Conservation (phyloP, 2,113 vertebrate genomes). For the Zosterops borbonicus region DNA sequence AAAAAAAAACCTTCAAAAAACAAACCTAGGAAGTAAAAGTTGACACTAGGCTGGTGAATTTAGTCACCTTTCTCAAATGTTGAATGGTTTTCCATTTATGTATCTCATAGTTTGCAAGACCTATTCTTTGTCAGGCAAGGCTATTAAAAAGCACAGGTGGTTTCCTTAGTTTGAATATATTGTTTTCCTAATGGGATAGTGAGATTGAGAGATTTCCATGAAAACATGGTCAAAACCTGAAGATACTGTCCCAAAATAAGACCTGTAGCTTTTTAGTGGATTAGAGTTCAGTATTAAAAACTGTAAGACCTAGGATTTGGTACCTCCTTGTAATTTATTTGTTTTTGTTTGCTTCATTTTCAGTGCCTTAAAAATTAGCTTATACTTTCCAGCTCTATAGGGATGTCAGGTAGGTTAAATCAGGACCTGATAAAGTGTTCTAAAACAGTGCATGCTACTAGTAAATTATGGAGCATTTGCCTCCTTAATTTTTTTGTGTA, state of each 20-base stretch:
- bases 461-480: neutral
- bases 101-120: slow-evolving; percentile 12
- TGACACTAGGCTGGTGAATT: slow-evolving; percentile 25
- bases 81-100: slow-evolving; percentile 34
- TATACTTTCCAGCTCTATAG: neutral
- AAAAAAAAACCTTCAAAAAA: neutral
- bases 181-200: neutral
- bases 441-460: neutral
- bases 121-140: neutral
- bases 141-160: neutral
- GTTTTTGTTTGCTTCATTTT: neutral
- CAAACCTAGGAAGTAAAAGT: slow-evolving; percentile 53
- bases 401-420: neutral
- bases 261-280: neutral
- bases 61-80: slow-evolving; percentile 33
- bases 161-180: neutral
- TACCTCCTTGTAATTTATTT: neutral
- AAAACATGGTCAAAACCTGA: neutral
- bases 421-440: neutral
- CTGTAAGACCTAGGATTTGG: neutral
- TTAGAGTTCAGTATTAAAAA: neutral
- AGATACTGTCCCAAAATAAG: neutral
- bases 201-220: neutral
- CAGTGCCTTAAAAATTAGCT: neutral
- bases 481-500: neutral